Evolutionary conservation across 2,797 vertebrate genomes (phyloP).

Genomic region (Danio choprae): DNA sequence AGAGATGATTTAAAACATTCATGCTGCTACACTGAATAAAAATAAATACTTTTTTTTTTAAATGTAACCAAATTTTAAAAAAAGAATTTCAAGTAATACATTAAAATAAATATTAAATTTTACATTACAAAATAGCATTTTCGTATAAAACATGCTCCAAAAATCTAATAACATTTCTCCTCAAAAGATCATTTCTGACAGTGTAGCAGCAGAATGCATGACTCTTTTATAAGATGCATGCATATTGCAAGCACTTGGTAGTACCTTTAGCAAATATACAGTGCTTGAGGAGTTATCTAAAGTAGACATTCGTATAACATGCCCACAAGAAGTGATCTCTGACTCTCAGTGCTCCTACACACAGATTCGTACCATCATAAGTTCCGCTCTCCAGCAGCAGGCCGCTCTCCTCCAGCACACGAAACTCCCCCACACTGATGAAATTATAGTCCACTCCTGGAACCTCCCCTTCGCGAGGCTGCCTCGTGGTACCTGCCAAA

Average conservation of each 20-base stretch:
- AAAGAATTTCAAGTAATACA: too few relatives aligned
- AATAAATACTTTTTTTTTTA: too few relatives aligned
- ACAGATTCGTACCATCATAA: slow-evolving; percentile 87
- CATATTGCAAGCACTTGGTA: neutral
- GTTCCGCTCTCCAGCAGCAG: slow-evolving; percentile 98
- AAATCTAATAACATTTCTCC: too few relatives aligned
- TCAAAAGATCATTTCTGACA: too few relatives aligned
- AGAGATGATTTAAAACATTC: neutral
- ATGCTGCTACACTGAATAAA: neutral
- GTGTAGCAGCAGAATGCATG: neutral
- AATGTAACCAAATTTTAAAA: too few relatives aligned
- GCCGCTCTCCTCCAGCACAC: slow-evolving; percentile 93
- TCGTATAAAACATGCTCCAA: too few relatives aligned
- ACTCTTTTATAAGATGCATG: neutral
- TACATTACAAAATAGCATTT: too few relatives aligned
- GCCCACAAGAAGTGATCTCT: slow-evolving; percentile 43
- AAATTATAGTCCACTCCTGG: slow-evolving; percentile 99
- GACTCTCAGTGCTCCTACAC: slow-evolving; percentile 34
- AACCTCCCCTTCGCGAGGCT: slow-evolving; percentile 95
- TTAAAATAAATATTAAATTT: too few relatives aligned
- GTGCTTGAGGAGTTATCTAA: slow-evolving; percentile 7
- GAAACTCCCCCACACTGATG: slow-evolving; percentile 95
- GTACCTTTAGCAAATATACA: neutral
- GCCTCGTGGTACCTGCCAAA: slow-evolving; percentile 91
- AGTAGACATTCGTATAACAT: slow-evolving; percentile 14